These are phyloP conservation scores for Lithophane leautieri DNA, from an alignment of 2,888 invertebrate genomes.

Conservation along the genomic window DNA sequence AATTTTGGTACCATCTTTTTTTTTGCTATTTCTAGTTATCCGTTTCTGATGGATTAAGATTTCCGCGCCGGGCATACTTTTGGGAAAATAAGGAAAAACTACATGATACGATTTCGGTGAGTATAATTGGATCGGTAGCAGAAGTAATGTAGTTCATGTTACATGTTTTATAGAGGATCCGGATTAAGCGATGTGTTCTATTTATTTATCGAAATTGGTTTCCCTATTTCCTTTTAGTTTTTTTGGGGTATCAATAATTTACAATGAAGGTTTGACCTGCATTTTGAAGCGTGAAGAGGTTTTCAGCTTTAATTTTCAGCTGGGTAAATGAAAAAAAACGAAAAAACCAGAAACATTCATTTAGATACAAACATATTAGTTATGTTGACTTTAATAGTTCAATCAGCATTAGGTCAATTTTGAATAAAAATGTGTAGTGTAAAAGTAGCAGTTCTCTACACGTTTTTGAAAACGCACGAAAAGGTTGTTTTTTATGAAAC, in stretches of 20 bases:
- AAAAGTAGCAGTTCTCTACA: background rate
- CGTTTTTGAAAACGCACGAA: slow-evolving; percentile 1
- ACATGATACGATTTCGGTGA: slow-evolving; percentile 41
- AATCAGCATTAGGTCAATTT: background rate
- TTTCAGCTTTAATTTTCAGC: background rate
- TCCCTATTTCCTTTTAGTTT: slow-evolving; percentile 48
- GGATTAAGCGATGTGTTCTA: slow-evolving; percentile 66
- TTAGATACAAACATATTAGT: background rate
- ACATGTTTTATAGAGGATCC: slow-evolving; percentile 65
- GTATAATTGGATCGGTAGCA: slow-evolving; percentile 60
- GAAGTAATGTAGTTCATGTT: slow-evolving; percentile 59
- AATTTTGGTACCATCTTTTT: slow-evolving; percentile 2
- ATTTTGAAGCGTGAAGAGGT: background rate
- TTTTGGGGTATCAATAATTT: slow-evolving; percentile 23
- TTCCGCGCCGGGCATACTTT: slow-evolving; percentile 29
- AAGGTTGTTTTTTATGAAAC: slow-evolving; percentile 5
- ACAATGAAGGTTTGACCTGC: background rate
- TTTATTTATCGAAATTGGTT: slow-evolving; percentile 66
- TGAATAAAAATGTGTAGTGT: background rate
- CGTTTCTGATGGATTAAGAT: slow-evolving; percentile 26
- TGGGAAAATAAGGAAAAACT: slow-evolving; percentile 50
- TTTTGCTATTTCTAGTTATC: background rate
- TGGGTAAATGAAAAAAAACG: background rate
- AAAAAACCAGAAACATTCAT: background rate
- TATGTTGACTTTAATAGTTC: background rate